phyloP scores from a whole-genome alignment of 2,888 invertebrate genomes.

The Pyrrhia umbra region DNA sequence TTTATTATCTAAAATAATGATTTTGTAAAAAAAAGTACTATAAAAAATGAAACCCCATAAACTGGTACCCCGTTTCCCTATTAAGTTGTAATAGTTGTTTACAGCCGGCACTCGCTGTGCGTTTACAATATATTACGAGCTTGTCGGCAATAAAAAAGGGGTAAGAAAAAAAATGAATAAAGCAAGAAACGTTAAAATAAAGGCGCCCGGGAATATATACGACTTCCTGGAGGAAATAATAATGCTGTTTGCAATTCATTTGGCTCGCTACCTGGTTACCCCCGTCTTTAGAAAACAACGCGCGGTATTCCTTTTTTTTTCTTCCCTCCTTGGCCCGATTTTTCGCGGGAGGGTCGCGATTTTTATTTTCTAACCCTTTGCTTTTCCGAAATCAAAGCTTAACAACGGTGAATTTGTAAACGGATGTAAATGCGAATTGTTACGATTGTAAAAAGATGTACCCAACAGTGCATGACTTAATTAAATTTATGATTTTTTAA shows the following conservation, averaged over 20 bases:
- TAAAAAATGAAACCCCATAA: constrained; percentile 62
- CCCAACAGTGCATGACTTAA: not conserved
- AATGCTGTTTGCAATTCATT: constrained; percentile 91
- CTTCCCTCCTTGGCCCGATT: constrained; percentile 78
- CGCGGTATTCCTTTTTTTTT: constrained; percentile 76
- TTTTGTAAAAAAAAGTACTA: constrained; percentile 45
- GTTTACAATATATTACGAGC: constrained; percentile 89
- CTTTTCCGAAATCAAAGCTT: constrained; percentile 85
- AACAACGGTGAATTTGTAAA: constrained; percentile 72
- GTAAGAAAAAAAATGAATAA: constrained; percentile 87
- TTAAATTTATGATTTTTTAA: constrained; percentile 18
- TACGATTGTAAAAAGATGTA: constrained; percentile 19
- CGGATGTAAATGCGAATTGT: constrained; percentile 65
- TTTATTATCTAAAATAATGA: constrained; percentile 46
- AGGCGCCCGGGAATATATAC: constrained; percentile 89
- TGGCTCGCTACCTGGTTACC: constrained; percentile 88
- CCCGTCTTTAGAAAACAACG: constrained; percentile 87
- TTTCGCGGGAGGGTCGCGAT: constrained; percentile 83
- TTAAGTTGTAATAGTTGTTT: constrained; percentile 90
- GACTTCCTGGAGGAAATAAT: constrained; percentile 91
- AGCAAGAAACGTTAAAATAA: constrained; percentile 88
- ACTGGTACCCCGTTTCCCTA: constrained; percentile 75
- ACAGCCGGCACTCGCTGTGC: constrained; percentile 85
- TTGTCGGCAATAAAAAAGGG: constrained; percentile 89
- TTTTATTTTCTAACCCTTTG: constrained; percentile 87